Evolutionary conservation across 2,888 invertebrate genomes (phyloP), one percentile per base, ranked within the genome.

Genomic region (Notocelia uddmanniana): DNA sequence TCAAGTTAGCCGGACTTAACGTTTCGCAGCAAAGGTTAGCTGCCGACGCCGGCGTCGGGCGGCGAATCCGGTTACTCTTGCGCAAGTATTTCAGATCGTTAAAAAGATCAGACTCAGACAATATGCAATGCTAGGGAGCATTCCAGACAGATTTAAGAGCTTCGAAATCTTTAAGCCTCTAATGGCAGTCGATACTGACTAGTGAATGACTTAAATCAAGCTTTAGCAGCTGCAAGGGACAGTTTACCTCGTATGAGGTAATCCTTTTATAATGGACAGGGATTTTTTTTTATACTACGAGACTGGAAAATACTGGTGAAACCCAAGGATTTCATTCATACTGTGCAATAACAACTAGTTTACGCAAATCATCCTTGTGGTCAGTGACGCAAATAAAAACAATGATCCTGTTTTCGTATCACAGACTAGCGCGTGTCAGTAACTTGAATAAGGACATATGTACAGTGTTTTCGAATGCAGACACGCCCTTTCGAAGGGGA

Each of bases 1-100:
- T 93, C 93, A 91, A 91, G 92, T 85, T 90, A 89, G 90, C 90
- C 93, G 93, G 93, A 92, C 89, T 90, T 89, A 88, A 89, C 83
- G 89, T 90, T 91, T 90, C 90, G 84, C 84, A 85, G 88, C 85
- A 92, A 92, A 93, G 93, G 93, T 92, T 92, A 89, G 84, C 83
- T 80, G 82, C 73, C 74, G 68, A 31, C 81, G 79, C 81, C 83
- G 83, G 81, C 81, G 81, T 81, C 81, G 81, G 78, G 82, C 76
- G 76, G 78, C 83, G 83, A 87, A 87, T 90, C 92, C 91, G 91
- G 92, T 90, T 90, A 81, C 79, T 81, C 82, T 92, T 92, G 88
- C 91, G 89, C 91, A 92, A 92, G 83, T 89, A 87, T 89, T 89
- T 89, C 89, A 87, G 88, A 90, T 92, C 85, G 85, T 88, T 72